Percentiles rank a stretch among this genome's conserved stretches.
phyloP scores from a whole-genome alignment of 2,113 vertebrate species.

The Gasterosteus nipponicus region DNA sequence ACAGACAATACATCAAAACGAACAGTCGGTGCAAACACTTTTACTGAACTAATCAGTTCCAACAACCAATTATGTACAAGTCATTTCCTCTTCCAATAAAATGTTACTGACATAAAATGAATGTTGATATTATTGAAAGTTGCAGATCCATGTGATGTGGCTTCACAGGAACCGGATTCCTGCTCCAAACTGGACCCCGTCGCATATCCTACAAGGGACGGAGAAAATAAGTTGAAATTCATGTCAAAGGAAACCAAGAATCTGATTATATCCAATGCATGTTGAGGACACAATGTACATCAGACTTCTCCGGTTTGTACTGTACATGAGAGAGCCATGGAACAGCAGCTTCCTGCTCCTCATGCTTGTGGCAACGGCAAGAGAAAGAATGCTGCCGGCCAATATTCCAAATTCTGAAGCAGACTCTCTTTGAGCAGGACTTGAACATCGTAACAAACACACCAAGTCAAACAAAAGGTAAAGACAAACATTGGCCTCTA shows the following conservation, averaged over 20 bases:
- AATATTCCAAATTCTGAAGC: too few relatives aligned
- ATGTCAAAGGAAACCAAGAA: not conserved
- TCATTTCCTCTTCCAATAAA: conserved; percentile 20
- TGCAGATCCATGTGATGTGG: not conserved
- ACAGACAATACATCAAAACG: not conserved
- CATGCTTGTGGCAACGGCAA: too few relatives aligned
- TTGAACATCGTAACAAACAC: too few relatives aligned
- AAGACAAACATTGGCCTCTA: too few relatives aligned
- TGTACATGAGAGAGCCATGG: too few relatives aligned
- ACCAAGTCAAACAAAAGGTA: too few relatives aligned
- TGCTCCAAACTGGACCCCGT: conserved; percentile 96
- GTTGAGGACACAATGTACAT: not conserved
- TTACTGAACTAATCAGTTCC: conserved; percentile 48
- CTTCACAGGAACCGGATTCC: conserved; percentile 94
- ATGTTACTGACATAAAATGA: conserved; percentile 19
- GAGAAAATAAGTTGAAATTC: conserved; percentile 6
- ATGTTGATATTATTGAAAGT: conserved; percentile 17
- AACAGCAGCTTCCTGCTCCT: too few relatives aligned
- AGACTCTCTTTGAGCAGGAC: too few relatives aligned
- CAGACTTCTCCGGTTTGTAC: not conserved
- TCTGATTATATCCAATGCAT: not conserved
- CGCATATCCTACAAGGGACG: conserved; percentile 86
- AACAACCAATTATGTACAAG: conserved; percentile 62
- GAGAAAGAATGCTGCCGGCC: too few relatives aligned
- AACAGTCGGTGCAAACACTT: conserved; percentile 41